Evolutionary conservation across 2,797 vertebrate genomes (phyloP), one percentile per base, ranked within the genome.

Genomic region (Enteromius radiatus): DNA sequence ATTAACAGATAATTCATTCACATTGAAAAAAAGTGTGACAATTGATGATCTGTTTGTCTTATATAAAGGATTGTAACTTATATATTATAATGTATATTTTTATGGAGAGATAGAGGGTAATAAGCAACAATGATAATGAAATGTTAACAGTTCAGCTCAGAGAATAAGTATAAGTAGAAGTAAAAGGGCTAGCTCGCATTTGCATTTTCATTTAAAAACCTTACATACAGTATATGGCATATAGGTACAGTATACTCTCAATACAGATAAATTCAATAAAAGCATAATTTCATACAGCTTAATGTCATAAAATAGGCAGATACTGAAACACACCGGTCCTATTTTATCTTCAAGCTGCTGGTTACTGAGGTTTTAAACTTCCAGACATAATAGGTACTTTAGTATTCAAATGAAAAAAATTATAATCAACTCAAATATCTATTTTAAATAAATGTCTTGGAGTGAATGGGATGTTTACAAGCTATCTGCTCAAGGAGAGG

Each of bases 171-270:
- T 76, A 52, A 69, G 64, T 59, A 56, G 52, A 76, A 26, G 28
- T 70, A 74, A 49, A 83, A 83, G 81, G 81, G 81, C 81, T 83
- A 77, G 74, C 28, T 83, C 52, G 77, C 52, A 26, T 21, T 59
- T 47, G 75, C 31, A 81, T 65, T 67, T 65, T 54, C 2, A 69
- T 69, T 33, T 33, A 9, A 33, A 54, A 47, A 15, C 9, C 36
- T 41, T 71, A 23, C 21, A 47, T 70, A 28, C 47, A 15, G 70
- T 74, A 74, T 73, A 75, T 56, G 33, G 3, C 52, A 26, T 75
- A 74, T 23, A 59, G 7, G 23, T 26, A 23, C 31, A 54, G 21
- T 23, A 74, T 54, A 75, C 7, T 2, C 31, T 75, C 73, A 75
- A 54, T 31, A 12, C 43, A 19, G n/a, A 74, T 28, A 14, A 15